A percentile compares a stretch with the other conserved stretches of the same genome.
phyloP scores from a whole-genome alignment of 2,888 invertebrate species.

The Ischnus inquisitorius region DNA sequence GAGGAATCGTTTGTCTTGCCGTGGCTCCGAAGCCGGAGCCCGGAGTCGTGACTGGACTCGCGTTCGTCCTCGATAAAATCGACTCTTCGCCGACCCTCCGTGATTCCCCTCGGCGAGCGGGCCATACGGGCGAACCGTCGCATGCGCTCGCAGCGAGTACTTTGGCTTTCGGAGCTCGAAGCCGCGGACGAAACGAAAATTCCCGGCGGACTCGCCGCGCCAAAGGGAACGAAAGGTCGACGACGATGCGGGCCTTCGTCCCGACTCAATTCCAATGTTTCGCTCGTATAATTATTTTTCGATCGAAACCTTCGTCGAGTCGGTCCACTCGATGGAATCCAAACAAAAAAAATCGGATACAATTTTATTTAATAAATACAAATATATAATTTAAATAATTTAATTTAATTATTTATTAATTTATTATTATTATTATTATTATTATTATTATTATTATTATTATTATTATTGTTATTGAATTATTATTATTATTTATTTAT shows the following conservation, averaged over 20 bases:
- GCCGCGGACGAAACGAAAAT: slow-evolving; percentile 58
- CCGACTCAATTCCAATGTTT: slow-evolving; percentile 4
- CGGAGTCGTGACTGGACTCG: slow-evolving; percentile 65
- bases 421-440: neutral
- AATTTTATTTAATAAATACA: too few species aligned
- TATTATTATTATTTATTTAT: neutral
- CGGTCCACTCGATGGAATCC: too few species aligned
- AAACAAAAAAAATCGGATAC: too few species aligned
- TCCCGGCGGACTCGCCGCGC: slow-evolving; percentile 29
- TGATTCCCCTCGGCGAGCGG: slow-evolving; percentile 19
- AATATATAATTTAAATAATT: too few species aligned
- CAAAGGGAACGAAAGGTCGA: slow-evolving; percentile 65
- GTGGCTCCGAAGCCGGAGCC: slow-evolving; percentile 40
- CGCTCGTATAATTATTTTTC: too few species aligned
- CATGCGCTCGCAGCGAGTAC: slow-evolving; percentile 10
- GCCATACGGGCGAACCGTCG: slow-evolving; percentile 39
- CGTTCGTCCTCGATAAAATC: slow-evolving; percentile 69
- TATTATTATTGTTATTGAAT: neutral
- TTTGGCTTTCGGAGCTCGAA: slow-evolving; percentile 17
- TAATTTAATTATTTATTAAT: neutral
- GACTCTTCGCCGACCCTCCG: slow-evolving; percentile 32
- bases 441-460: neutral
- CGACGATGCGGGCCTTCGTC: slow-evolving; percentile 34
- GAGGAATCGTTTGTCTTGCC: slow-evolving; percentile 52
- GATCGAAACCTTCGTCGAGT: too few species aligned